phyloP scores from a whole-genome alignment of 2,797 vertebrate species.

The Microchirus variegatus region DNA sequence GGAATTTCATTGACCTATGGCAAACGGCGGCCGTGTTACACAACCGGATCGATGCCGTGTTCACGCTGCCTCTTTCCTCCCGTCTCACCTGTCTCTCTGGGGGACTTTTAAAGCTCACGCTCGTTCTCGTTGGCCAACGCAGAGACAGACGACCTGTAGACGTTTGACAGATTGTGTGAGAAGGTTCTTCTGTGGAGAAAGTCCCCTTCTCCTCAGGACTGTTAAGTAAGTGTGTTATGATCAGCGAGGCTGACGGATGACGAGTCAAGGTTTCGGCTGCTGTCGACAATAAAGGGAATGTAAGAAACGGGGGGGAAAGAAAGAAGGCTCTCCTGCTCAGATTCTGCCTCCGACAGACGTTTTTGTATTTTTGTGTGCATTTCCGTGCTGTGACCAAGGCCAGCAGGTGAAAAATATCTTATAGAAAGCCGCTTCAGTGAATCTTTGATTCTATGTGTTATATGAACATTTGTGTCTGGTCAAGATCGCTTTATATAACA shows the following conservation, averaged over 20 bases:
- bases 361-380: slow-evolving; percentile 47
- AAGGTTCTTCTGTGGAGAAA: slow-evolving; percentile 12
- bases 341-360: slow-evolving; percentile 39
- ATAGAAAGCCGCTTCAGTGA: slow-evolving; percentile 55
- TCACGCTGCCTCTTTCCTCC: slow-evolving; percentile 37
- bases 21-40: slow-evolving; percentile 67
- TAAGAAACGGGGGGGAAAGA: slow-evolving; percentile 31
- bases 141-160: slow-evolving; percentile 38
- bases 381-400: slow-evolving; percentile 59
- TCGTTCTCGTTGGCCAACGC: slow-evolving; percentile 41
- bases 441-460: slow-evolving; percentile 31
- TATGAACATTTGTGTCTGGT: slow-evolving; percentile 7
- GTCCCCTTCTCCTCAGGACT: slow-evolving; percentile 36
- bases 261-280: slow-evolving; percentile 47
- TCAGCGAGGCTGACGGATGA: slow-evolving; percentile 6
- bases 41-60: slow-evolving; percentile 76
- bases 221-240: slow-evolving; percentile 20
- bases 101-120: slow-evolving; percentile 64
- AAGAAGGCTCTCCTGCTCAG: slow-evolving; percentile 34
- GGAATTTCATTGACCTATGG: slow-evolving; percentile 76
- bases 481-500: too few relatives aligned
- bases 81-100: slow-evolving; percentile 54
- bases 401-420: slow-evolving; percentile 44
- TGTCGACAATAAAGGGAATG: slow-evolving; percentile 48
- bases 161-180: slow-evolving; percentile 53